Evolutionary conservation across 2,888 invertebrate species (phyloP), one percentile per base, ranked within the genome.

Genomic region (Agrotis segetum): DNA sequence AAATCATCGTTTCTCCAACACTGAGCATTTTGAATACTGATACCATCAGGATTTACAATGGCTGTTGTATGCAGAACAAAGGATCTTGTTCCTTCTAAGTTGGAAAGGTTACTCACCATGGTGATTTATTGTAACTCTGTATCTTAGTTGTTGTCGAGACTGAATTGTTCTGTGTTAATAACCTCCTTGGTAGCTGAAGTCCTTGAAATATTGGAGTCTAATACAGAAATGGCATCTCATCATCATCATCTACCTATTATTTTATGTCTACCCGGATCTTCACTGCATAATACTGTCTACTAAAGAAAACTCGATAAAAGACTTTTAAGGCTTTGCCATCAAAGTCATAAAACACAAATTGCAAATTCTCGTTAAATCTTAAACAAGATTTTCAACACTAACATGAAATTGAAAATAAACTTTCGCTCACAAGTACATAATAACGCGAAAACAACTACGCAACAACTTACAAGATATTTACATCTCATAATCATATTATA

Each of bases 1-100:
- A 77, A 82, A 76, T 82, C 69, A 83, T 80, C 70, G 71, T 74
- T 83, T 71, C 70, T 70, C 50, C 74, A 73, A 76, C 72, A 69
- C 66, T 62, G 49, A 70, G 11, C 68, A 47, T 65, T 73, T 71
- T 74, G 52, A 74, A 82, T 68, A 63, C 76, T 67, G 83, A 83
- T 82, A 74, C 29, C 40, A 82, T 82, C 80, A 52, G 34, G 55
- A 66, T 71, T 55, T 14, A 44, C 55, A 75, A 55, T 60, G 17
- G 9, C 72, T 34, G 67, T 50, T 55, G 40, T 61, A 19, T 65
- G 29, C 56, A 53, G 77, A 74, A 82, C 81, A 80, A 83, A 73
- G 65, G 66, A 69, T 63, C 50, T 58, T 55, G 34, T 50, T 59
- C 34, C 58, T 80, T 40, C 40, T 52, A 55, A 70, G 53, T 69